Evolutionary conservation across 2,113 vertebrate species (phyloP).

Genomic region (Eidolon helvum): DNA sequence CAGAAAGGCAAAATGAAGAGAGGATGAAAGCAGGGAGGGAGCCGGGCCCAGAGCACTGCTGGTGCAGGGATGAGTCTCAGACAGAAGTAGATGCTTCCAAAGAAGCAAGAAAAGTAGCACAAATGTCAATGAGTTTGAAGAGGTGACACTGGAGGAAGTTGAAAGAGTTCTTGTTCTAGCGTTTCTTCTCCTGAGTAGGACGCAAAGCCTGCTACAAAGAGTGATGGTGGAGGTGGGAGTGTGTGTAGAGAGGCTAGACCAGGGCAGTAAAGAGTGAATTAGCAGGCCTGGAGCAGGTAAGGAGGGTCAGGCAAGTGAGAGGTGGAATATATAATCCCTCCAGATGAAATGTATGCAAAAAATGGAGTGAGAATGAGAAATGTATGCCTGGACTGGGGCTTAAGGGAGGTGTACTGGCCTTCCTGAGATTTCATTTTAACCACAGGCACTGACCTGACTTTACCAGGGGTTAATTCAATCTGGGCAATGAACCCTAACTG

Average conservation of each 20-base stretch:
- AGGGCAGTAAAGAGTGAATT: background rate
- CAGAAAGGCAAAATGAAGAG: background rate
- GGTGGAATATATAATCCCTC: background rate
- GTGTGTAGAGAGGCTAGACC: background rate
- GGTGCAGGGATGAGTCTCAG: background rate
- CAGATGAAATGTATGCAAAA: background rate
- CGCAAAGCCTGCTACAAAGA: background rate
- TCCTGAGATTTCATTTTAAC: background rate
- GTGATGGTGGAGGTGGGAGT: too few relatives aligned
- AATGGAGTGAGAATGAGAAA: background rate
- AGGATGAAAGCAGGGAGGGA: background rate
- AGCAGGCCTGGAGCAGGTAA: background rate
- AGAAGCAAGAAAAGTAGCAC: background rate
- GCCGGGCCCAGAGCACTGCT: background rate
- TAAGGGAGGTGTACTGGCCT: background rate
- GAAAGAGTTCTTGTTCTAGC: background rate
- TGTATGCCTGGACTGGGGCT: background rate
- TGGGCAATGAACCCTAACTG: background rate
- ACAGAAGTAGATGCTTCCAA: background rate
- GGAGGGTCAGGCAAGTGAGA: background rate
- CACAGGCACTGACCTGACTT: background rate
- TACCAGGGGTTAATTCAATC: background rate
- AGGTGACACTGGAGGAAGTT: background rate
- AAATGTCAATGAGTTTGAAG: background rate
- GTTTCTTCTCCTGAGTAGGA: background rate